Conservation (phyloP, 2,888 invertebrate species). For the Candidula unifasciata region DNA sequence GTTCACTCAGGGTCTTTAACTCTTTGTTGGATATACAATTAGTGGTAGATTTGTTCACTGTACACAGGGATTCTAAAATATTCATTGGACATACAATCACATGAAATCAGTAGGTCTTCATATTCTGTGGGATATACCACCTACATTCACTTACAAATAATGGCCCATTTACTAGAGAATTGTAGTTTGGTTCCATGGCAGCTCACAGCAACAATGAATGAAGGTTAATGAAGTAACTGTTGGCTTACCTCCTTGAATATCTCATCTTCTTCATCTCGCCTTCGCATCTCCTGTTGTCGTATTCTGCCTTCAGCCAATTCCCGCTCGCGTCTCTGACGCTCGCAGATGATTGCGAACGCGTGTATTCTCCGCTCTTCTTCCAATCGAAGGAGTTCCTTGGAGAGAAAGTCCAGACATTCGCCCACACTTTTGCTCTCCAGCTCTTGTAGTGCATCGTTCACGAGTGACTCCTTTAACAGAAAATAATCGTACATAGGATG, state of each 20-base stretch:
- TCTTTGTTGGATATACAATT: too few species aligned
- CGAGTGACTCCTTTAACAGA: slow-evolving; percentile 80
- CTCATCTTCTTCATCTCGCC: slow-evolving; percentile 87
- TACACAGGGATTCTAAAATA: too few species aligned
- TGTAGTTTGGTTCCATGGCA: too few species aligned
- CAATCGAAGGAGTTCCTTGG: slow-evolving; percentile 87
- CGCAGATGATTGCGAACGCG: slow-evolving; percentile 87
- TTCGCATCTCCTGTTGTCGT: slow-evolving; percentile 81
- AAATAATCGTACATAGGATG: too few species aligned
- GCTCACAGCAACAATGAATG: too few species aligned
- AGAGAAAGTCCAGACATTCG: slow-evolving; percentile 85
- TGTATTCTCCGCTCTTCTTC: slow-evolving; percentile 88
- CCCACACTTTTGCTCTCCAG: slow-evolving; percentile 86
- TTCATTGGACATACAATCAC: background rate
- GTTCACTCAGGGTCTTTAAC: slow-evolving; percentile 82
- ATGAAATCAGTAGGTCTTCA: too few species aligned
- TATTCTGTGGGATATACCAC: slow-evolving; percentile 22
- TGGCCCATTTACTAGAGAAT: too few species aligned
- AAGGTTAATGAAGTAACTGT: background rate
- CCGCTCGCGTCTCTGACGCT: slow-evolving; percentile 85
- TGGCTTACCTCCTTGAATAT: slow-evolving; percentile 84
- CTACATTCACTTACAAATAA: background rate
- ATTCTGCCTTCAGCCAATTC: slow-evolving; percentile 85
- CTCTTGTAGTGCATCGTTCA: slow-evolving; percentile 83
- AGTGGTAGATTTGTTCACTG: slow-evolving; percentile 66